Conservation (phyloP, 2,113 vertebrate genomes). For the Muntiacus reevesi region DNA sequence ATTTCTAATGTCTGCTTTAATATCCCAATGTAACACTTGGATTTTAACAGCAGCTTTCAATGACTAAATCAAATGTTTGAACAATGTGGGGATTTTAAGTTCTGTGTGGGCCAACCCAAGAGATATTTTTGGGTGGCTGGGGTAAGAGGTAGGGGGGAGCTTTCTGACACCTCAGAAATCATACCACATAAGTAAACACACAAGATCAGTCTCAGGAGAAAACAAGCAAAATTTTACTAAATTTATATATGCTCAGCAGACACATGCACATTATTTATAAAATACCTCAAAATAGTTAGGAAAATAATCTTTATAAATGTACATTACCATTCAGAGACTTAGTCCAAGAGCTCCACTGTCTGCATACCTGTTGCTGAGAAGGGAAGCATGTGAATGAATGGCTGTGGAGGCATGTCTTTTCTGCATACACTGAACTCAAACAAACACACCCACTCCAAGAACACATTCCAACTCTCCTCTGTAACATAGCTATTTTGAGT, state of each 20-base stretch:
- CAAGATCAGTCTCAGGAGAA: constrained; percentile 26
- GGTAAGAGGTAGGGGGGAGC: not conserved
- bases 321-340: constrained; percentile 55
- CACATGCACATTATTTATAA: constrained; percentile 61
- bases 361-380: constrained; percentile 40
- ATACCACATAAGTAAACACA: constrained; percentile 36
- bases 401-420: constrained; percentile 54
- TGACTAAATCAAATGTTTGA: constrained; percentile 52
- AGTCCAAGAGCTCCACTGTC: constrained; percentile 48
- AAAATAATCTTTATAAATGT: constrained; percentile 58
- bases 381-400: constrained; percentile 43
- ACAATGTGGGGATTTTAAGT: constrained; percentile 22
- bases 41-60: constrained; percentile 49
- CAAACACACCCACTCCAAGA: constrained; percentile 64
- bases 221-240: constrained; percentile 45
- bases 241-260: constrained; percentile 4
- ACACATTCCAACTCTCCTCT: constrained; percentile 59
- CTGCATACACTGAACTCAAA: constrained; percentile 62
- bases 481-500: constrained; percentile 56
- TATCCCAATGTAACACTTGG: constrained; percentile 20
- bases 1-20: constrained; percentile 31
- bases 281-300: constrained; percentile 54
- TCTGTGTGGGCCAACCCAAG: constrained; percentile 23
- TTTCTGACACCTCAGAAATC: constrained; percentile 56
- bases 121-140: constrained; percentile 45